phyloP scores from a whole-genome alignment of 1,140 invertebrate species.

The Dendrolimus kikuchii region DNA sequence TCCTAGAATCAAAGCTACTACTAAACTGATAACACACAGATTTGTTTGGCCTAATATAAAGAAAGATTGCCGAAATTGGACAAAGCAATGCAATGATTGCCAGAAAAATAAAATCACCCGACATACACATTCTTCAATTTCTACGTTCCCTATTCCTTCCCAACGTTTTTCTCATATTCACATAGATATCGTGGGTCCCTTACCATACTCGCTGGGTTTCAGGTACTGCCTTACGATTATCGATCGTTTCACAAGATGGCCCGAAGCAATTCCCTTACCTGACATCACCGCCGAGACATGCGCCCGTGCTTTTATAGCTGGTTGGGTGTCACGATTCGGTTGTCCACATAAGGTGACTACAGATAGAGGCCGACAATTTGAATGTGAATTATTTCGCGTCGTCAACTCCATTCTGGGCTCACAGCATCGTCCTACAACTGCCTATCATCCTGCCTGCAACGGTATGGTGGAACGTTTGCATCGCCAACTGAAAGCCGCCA shows the following conservation, averaged over 20 bases:
- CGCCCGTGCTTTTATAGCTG: too few relatives aligned
- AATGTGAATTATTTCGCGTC: background rate
- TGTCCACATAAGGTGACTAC: slow-evolving; percentile 1
- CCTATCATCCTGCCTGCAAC: background rate
- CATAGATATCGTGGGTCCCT: background rate
- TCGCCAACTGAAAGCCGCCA: background rate
- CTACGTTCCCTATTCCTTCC: background rate
- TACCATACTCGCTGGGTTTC: background rate
- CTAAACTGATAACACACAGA: background rate
- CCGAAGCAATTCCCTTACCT: background rate
- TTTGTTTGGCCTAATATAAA: background rate
- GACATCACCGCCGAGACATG: background rate
- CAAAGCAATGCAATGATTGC: background rate
- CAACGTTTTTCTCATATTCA: slow-evolving; percentile 1
- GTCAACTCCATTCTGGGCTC: background rate
- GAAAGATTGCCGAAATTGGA: slow-evolving; percentile 2
- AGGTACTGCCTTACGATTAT: slow-evolving; percentile 4
- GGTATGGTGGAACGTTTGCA: background rate
- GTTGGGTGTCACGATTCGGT: slow-evolving; percentile 4
- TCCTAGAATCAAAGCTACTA: background rate
- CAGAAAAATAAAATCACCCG: background rate
- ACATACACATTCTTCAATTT: background rate
- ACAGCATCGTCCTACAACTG: background rate
- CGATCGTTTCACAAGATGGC: background rate
- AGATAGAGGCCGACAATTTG: slow-evolving; percentile 1